phyloP scores from a whole-genome alignment of 2,888 invertebrate genomes.

The Trachelus troglodyta region DNA sequence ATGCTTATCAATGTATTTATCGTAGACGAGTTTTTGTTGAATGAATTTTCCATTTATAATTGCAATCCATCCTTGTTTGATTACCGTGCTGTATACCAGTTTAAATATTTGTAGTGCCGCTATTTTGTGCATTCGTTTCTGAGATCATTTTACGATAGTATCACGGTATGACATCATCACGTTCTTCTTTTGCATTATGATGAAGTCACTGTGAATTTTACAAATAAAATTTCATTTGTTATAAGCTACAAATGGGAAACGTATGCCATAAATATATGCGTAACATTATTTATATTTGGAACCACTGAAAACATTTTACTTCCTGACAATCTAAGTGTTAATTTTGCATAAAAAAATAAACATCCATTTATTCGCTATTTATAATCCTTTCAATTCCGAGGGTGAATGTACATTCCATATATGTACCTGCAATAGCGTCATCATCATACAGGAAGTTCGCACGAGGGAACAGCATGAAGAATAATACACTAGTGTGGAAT shows the following conservation, averaged over 20 bases:
- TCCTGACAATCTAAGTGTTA: not conserved
- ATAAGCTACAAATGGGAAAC: not conserved
- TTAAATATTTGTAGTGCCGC: not conserved
- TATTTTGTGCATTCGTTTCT: not conserved
- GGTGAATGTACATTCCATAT: not conserved
- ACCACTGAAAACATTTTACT: not conserved
- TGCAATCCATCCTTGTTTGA: not conserved
- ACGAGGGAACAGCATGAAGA: not conserved
- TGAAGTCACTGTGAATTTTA: not conserved
- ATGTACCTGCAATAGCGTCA: not conserved
- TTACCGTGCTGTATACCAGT: not conserved
- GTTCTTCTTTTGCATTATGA: not conserved
- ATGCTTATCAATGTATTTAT: not conserved
- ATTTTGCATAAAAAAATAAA: not conserved
- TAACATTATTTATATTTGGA: not conserved
- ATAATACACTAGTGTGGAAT: not conserved
- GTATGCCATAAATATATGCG: not conserved
- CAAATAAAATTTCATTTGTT: not conserved
- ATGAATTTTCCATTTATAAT: not conserved
- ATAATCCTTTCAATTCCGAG: not conserved
- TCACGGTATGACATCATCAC: not conserved
- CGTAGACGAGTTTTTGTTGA: not conserved
- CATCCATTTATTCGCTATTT: not conserved
- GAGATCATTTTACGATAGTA: not conserved
- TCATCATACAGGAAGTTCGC: constrained; percentile 2